Evolutionary conservation across 2,888 invertebrate genomes (phyloP).

Genomic region (Sesia apiformis): DNA sequence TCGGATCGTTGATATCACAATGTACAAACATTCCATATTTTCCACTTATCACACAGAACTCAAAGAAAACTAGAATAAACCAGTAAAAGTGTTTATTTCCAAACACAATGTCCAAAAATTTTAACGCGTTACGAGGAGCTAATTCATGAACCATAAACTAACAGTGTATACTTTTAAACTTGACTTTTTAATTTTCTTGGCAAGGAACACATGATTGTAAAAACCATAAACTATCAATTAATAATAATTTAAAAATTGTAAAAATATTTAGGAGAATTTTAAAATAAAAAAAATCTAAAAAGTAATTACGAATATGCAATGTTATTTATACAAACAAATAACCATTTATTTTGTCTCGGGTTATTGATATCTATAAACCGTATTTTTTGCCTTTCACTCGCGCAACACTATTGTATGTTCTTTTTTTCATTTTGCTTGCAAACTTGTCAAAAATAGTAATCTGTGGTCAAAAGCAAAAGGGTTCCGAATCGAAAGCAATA

Average conservation of each 20-base stretch:
- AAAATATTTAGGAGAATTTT: too few relatives aligned
- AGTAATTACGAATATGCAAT: too few relatives aligned
- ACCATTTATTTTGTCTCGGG: too few relatives aligned
- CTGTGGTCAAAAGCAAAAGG: neutral
- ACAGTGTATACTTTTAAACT: slow-evolving; percentile 30
- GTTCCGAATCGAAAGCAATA: neutral
- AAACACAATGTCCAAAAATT: slow-evolving; percentile 61
- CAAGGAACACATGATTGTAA: slow-evolving; percentile 39
- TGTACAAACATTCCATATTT: slow-evolving; percentile 43
- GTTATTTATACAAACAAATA: too few relatives aligned
- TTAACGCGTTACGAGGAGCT: slow-evolving; percentile 65
- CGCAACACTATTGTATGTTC: too few relatives aligned
- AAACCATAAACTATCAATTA: slow-evolving; percentile 28
- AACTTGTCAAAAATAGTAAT: neutral
- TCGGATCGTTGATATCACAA: slow-evolving; percentile 37
- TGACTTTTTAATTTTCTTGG: slow-evolving; percentile 25
- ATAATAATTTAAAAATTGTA: too few relatives aligned
- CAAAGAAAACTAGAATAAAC: slow-evolving; percentile 37
- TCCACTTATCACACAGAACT: slow-evolving; percentile 30
- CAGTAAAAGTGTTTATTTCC: slow-evolving; percentile 61
- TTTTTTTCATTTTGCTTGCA: too few relatives aligned
- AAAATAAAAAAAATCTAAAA: too few relatives aligned
- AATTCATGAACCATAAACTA: slow-evolving; percentile 64
- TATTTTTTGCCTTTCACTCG: too few relatives aligned
- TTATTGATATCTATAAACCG: too few relatives aligned